A percentile compares a stretch with the other conserved stretches of the same genome.
Evolutionary conservation across 2,888 invertebrate species (phyloP).

Genomic region (Nebria salina): DNA sequence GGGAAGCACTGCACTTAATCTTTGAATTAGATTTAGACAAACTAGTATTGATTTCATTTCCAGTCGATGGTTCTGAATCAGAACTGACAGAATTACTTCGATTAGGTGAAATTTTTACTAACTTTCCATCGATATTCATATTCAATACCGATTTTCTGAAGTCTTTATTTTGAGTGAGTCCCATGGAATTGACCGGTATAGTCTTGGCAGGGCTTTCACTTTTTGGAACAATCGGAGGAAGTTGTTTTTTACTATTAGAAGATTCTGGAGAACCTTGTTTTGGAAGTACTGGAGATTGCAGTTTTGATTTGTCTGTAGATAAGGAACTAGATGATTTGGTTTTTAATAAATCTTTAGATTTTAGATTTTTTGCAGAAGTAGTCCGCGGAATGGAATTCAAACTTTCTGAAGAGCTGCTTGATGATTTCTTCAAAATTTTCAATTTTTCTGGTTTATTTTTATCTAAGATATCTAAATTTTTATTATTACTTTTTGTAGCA

Average conservation of each 20-base stretch:
- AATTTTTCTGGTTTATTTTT: conserved; percentile 51
- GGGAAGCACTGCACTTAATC: conserved; percentile 34
- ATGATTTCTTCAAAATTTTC: conserved; percentile 47
- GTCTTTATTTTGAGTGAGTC: conserved; percentile 72
- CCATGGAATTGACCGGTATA: conserved; percentile 58
- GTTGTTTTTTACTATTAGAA: conserved; percentile 53
- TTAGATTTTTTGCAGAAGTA: conserved; percentile 61
- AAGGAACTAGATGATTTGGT: conserved; percentile 52
- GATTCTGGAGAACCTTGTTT: conserved; percentile 53
- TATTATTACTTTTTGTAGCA: conserved; percentile 52
- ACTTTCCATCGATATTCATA: conserved; percentile 65
- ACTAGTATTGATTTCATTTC: conserved; percentile 31
- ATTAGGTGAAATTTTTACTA: conserved; percentile 59
- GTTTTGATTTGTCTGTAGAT: conserved; percentile 42
- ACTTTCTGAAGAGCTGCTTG: conserved; percentile 57
- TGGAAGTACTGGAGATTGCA: conserved; percentile 46
- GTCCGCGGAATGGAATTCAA: conserved; percentile 60
- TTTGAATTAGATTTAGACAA: conserved; percentile 31
- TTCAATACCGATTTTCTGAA: conserved; percentile 79
- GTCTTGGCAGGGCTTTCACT: conserved; percentile 57
- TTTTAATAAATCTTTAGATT: conserved; percentile 64
- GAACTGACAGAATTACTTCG: conserved; percentile 64
- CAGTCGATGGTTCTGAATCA: conserved; percentile 53
- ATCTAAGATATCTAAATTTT: conserved; percentile 57
- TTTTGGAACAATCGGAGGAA: conserved; percentile 65